Conservation (phyloP, 2,113 vertebrate genomes). For the Cheirogaleus medius region DNA sequence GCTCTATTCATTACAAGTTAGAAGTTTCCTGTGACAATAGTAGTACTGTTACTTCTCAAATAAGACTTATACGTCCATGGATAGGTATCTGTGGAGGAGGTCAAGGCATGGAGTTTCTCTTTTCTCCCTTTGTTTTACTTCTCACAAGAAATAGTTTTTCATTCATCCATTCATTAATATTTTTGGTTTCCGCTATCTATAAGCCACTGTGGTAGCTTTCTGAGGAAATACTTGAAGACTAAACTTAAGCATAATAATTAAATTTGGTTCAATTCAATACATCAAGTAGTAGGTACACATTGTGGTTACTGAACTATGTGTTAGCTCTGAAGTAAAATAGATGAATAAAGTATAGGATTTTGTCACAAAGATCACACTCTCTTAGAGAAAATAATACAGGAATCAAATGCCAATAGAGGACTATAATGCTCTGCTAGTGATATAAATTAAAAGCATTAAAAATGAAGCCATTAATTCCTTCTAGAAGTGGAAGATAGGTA, state of each 20-base stretch:
- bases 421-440: background rate
- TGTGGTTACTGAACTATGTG: background rate
- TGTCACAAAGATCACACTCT: background rate
- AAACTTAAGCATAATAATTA: background rate
- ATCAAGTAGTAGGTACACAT: background rate
- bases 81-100: background rate
- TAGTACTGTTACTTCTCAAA: background rate
- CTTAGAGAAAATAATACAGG: background rate
- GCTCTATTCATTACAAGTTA: background rate
- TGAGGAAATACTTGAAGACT: background rate
- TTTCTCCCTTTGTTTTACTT: background rate
- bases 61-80: background rate
- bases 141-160: background rate
- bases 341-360: background rate
- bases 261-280: background rate
- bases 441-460: background rate
- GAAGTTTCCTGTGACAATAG: background rate
- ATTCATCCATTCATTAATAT: background rate
- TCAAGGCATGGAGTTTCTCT: background rate
- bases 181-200: background rate
- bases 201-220: background rate
- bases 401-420: background rate
- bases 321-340: background rate
- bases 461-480: background rate
- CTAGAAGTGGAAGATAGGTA: background rate